phyloP scores from a whole-genome alignment of 2,113 vertebrate genomes.

The Herpetotheres cachinnans region DNA sequence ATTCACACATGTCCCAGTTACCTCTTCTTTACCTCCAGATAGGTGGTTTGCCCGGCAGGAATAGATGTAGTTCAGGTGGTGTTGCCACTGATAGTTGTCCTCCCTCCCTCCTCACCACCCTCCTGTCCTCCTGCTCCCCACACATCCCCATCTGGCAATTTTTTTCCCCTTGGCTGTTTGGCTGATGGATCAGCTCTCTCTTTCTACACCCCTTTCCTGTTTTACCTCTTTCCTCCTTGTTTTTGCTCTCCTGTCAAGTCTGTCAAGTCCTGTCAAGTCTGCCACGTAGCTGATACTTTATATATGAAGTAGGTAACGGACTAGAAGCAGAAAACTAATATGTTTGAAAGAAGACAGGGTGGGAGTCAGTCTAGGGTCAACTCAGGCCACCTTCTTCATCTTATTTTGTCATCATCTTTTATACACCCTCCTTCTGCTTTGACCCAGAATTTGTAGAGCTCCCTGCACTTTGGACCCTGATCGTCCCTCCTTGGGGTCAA shows the following conservation, averaged over 20 bases:
- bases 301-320: neutral
- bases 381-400: neutral
- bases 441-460: neutral
- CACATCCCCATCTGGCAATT: rapidly evolving
- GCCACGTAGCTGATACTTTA: neutral
- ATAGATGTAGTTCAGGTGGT: neutral
- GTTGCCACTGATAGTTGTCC: neutral
- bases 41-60: neutral
- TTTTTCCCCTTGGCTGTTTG: neutral
- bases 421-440: neutral
- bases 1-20: neutral
- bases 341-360: neutral
- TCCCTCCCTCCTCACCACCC: neutral
- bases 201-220: neutral
- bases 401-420: neutral
- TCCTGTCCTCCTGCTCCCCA: neutral
- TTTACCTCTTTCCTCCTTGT: neutral
- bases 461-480: neutral
- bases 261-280: neutral
- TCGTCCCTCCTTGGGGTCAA: neutral
- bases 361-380: neutral
- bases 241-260: neutral
- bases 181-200: neutral
- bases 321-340: neutral
- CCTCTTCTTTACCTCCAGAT: neutral